Evolutionary conservation across 2,113 vertebrate genomes (phyloP).

Genomic region (Macrotis lagotis): DNA sequence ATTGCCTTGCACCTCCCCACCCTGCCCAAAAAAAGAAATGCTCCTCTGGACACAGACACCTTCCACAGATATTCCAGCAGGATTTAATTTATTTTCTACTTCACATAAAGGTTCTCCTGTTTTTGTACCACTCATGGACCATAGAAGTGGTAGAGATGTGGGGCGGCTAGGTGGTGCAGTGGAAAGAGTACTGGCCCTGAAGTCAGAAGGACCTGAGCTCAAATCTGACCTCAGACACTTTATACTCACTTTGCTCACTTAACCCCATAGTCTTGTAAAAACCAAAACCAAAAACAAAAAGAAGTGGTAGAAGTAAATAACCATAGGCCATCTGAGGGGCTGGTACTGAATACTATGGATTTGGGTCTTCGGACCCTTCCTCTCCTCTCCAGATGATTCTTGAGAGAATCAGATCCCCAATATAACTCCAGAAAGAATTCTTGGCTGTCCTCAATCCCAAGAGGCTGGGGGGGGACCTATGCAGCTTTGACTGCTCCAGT

Average conservation of each 20-base stretch:
- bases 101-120: neutral
- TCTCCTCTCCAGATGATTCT: neutral
- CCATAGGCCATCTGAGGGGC: accelerated
- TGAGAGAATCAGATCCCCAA: too few species aligned
- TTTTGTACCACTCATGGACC: neutral
- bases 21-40: too few species aligned
- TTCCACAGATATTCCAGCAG: neutral
- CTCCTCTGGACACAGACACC: neutral
- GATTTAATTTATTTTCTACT: neutral
- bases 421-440: neutral
- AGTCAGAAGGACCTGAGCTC: too few species aligned
- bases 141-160: too few species aligned
- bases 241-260: too few species aligned
- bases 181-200: too few species aligned
- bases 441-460: neutral
- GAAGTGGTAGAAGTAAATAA: too few species aligned
- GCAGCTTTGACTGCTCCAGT: neutral
- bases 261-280: too few species aligned
- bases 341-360: neutral
- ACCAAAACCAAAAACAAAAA: too few species aligned
- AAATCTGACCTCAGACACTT: too few species aligned
- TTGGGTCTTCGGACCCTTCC: neutral
- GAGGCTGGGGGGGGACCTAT: neutral
- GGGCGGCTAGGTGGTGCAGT: too few species aligned
- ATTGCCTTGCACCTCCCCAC: too few species aligned